Evolutionary conservation across 1,140 invertebrate genomes (phyloP).

Genomic region (Venturia canescens): DNA sequence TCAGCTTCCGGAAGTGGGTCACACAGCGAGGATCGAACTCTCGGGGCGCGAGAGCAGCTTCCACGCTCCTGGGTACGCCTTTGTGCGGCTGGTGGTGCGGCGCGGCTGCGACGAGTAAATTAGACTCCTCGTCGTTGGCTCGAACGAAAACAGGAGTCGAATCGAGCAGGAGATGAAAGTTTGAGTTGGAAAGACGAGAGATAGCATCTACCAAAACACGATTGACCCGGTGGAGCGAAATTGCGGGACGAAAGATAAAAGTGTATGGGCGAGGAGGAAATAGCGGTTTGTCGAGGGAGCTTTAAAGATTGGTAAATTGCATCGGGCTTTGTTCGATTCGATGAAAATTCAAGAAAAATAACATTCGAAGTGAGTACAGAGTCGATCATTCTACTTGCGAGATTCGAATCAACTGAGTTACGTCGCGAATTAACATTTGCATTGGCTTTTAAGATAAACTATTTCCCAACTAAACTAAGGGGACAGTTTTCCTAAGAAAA

Average conservation of each 20-base stretch:
- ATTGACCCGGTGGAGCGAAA: conserved; percentile 11
- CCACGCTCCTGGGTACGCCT: neutral
- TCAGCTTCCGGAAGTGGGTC: conserved; percentile 46
- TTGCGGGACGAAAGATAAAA: neutral
- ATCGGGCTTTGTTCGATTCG: neutral
- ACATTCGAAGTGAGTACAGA: neutral
- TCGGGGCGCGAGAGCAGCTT: neutral
- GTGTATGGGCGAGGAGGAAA: neutral
- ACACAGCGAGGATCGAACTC: conserved; percentile 49
- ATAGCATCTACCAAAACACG: conserved; percentile 41
- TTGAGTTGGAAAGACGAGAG: neutral
- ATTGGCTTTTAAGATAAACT: neutral
- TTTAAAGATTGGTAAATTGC: conserved; percentile 1
- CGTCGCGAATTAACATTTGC: neutral
- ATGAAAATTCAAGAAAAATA: neutral
- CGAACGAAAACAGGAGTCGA: conserved; percentile 20
- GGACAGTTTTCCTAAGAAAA: neutral
- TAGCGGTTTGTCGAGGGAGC: neutral
- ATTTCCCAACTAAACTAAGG: neutral
- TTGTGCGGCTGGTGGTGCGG: conserved; percentile 15
- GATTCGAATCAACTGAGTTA: neutral
- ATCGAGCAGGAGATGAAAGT: neutral
- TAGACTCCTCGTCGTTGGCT: conserved; percentile 38
- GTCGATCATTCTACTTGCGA: no score
- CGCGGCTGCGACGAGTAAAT: conserved; percentile 49